These are phyloP conservation scores for Mugil cephalus DNA, from an alignment of 2,113 vertebrate genomes.

Conservation along the genomic window DNA sequence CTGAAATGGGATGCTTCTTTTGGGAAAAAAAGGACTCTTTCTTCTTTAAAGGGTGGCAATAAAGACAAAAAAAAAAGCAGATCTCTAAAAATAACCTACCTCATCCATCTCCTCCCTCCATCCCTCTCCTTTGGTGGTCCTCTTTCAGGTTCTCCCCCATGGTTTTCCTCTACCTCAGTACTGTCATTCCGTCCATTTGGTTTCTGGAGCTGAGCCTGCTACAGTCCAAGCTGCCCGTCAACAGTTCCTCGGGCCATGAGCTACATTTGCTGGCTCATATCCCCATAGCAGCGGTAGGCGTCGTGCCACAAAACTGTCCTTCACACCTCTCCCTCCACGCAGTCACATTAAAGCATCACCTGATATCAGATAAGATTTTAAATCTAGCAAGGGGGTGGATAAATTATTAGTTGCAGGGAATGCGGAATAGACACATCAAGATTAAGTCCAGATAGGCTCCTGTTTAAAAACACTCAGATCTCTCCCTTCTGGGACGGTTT, in stretches of 20 bases:
- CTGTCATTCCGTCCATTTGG: conserved; percentile 84
- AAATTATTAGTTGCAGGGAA: conserved; percentile 62
- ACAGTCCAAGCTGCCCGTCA: conserved; percentile 75
- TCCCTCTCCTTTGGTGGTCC: conserved; percentile 35
- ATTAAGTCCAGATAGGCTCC: conserved; percentile 57
- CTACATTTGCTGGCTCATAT: conserved; percentile 70
- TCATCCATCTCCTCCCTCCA: conserved; percentile 3
- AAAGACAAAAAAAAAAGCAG: conserved; percentile 20
- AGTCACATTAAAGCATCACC: conserved; percentile 61
- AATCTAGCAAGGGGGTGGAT: conserved; percentile 54
- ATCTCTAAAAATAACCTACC: conserved; percentile 60
- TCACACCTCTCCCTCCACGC: conserved; percentile 9
- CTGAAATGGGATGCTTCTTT: conserved; percentile 72
- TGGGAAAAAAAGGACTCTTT: conserved; percentile 37
- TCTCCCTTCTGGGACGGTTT: conserved; percentile 46
- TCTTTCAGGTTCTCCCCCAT: conserved; percentile 83
- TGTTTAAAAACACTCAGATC: conserved; percentile 55
- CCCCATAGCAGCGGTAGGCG: conserved; percentile 76
- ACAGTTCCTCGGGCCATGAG: conserved; percentile 67
- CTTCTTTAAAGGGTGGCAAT: conserved; percentile 44
- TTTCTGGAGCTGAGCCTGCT: conserved; percentile 83
- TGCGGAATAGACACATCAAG: conserved; percentile 57
- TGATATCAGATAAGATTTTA: conserved; percentile 64
- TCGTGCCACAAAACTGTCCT: conserved; percentile 26
- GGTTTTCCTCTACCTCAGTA: conserved; percentile 84